Conservation (phyloP, 2,113 vertebrate species). For the Numenius arquata region DNA sequence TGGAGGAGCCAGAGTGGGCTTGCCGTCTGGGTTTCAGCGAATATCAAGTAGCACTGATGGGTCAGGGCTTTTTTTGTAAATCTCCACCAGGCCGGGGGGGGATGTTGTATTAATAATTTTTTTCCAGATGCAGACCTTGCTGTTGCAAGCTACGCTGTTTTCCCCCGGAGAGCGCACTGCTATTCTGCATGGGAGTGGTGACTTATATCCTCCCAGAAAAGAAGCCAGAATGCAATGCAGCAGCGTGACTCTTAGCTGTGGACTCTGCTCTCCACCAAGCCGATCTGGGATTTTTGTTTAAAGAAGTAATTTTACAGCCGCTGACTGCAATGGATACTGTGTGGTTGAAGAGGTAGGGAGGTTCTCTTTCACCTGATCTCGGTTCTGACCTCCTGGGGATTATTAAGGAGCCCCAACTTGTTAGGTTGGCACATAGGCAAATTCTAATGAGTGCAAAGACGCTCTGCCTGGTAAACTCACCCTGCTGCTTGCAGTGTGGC, state of each 20-base stretch:
- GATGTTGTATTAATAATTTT: background rate
- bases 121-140: conserved; percentile 5
- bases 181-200: background rate
- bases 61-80: background rate
- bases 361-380: background rate
- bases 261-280: background rate
- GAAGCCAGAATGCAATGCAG: background rate
- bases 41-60: background rate
- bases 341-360: conserved; percentile 18
- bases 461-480: background rate
- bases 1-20: background rate
- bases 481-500: background rate
- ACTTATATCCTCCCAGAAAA: background rate
- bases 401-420: background rate
- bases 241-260: background rate
- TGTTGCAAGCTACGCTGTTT: background rate
- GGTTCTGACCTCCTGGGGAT: background rate
- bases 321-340: background rate
- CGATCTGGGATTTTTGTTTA: background rate
- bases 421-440: background rate
- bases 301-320: background rate
- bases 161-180: background rate
- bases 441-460: background rate
- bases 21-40: background rate
- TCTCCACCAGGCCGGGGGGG: background rate